Evolutionary conservation across 1,140 invertebrate genomes (phyloP), one percentile per base, ranked within the genome.

Genomic region (Eriosoma lanigerum): DNA sequence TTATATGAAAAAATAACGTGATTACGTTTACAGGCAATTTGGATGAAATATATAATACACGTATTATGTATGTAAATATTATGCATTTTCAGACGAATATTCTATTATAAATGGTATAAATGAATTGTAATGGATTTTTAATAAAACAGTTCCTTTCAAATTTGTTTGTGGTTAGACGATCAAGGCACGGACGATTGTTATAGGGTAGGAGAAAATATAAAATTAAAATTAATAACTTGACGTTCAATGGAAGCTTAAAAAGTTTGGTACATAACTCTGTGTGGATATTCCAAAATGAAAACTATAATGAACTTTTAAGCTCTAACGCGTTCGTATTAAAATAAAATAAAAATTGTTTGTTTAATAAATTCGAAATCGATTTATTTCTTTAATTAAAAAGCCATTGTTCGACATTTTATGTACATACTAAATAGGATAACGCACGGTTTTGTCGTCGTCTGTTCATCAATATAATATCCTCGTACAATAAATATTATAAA

Each of bases 211-310:
- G 60, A 8, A 21, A 21, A 66, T 38, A 44, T 1, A 66, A 66
- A 44, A 19, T 44, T n/a, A 44, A 66, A 48, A 44, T 44, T 66
- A 44, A 66, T 66, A 66, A 66, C n/a, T 64, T 64, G 62, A 66
- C 62, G n/a, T 66, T 66, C 19, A 44, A 44, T 21, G 19, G 32
- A 66, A 21, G 19, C 12, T 66, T n/a, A 6, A 21, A 38, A 44
- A 66, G 62, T 66, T 66, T 10, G 19, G 12, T 3, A 21, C 9
- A 38, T 38, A 38, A 38, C 32, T 32, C 29, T 8, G 32, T 38
- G 19, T n/a, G 8, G 9, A 15, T 44, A 44, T 66, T 66, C 19
- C 19, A 13, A n/a, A 6, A 66, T n/a, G n/a, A n/a, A n/a, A n/a
- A n/a, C 19, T n/a, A n/a, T 13, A 44, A 66, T 44, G n/a, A 21